These are phyloP conservation scores for Potamarius usumacintae DNA, from an alignment of 2,113 vertebrate genomes.

Conservation along the genomic window DNA sequence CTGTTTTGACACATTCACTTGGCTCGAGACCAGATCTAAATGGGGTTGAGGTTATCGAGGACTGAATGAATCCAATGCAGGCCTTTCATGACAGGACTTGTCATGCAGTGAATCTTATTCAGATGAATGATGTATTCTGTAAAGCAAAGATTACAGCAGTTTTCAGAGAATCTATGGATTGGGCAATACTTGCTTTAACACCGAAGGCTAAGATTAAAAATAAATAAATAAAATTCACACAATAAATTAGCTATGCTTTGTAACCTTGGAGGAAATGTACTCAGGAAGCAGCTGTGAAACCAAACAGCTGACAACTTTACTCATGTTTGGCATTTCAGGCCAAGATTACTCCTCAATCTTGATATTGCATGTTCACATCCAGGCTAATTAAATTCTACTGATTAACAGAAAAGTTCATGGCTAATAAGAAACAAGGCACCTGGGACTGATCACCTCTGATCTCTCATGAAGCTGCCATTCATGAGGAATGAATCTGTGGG, in stretches of 20 bases:
- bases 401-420: conserved; percentile 16
- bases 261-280: neutral
- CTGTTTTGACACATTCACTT: conserved; percentile 35
- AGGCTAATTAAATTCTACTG: neutral
- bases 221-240: too few relatives aligned
- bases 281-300: neutral
- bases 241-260: neutral
- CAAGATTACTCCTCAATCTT: neutral
- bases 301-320: neutral
- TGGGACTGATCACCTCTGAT: neutral
- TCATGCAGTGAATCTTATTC: neutral
- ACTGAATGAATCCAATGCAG: conserved; percentile 5
- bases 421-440: neutral
- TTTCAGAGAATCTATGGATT: neutral
- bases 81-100: conserved; percentile 5
- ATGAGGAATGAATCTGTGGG: neutral
- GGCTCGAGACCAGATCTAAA: conserved; percentile 47
- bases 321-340: neutral
- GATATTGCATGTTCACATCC: neutral
- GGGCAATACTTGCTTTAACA: neutral
- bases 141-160: neutral
- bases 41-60: conserved; percentile 37
- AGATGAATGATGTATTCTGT: neutral
- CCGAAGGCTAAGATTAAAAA: neutral
- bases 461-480: neutral